These are phyloP conservation scores for Sinopyrophorus schimmeli DNA, from an alignment of 2,888 invertebrate species.

Conservation along the genomic window DNA sequence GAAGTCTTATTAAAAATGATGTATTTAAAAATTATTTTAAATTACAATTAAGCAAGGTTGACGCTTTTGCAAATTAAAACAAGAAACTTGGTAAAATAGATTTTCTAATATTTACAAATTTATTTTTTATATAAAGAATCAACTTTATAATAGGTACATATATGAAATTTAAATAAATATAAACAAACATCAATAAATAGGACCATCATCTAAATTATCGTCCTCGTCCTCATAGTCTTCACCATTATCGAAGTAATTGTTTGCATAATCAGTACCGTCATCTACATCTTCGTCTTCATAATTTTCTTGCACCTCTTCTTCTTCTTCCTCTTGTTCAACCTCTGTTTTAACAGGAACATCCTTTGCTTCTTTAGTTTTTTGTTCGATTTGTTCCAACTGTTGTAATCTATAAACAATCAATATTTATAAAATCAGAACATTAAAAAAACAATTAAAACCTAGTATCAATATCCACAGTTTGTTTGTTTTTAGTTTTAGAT, in stretches of 20 bases:
- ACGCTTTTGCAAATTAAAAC: no score
- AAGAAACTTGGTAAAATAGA: no score
- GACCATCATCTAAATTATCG: conserved; percentile 82
- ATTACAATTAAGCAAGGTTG: no score
- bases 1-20: no score
- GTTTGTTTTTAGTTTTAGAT: conserved; percentile 40
- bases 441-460: conserved; percentile 34
- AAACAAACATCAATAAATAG: conserved; percentile 64
- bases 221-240: conserved; percentile 87
- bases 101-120: no score
- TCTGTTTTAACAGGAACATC: conserved; percentile 55
- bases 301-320: conserved; percentile 62
- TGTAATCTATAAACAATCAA: conserved; percentile 42
- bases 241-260: conserved; percentile 87
- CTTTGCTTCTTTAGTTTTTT: conserved; percentile 57
- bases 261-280: conserved; percentile 85
- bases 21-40: no score
- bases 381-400: conserved; percentile 68
- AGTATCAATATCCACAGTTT: conserved; percentile 42
- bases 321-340: conserved; percentile 62
- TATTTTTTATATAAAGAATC: no score
- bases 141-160: no score
- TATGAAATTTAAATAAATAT: conserved; percentile 21
- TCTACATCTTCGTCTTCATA: conserved; percentile 86
- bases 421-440: conserved; percentile 15